phyloP scores from a whole-genome alignment of 2,113 vertebrate species.

The Varanus komodoensis region DNA sequence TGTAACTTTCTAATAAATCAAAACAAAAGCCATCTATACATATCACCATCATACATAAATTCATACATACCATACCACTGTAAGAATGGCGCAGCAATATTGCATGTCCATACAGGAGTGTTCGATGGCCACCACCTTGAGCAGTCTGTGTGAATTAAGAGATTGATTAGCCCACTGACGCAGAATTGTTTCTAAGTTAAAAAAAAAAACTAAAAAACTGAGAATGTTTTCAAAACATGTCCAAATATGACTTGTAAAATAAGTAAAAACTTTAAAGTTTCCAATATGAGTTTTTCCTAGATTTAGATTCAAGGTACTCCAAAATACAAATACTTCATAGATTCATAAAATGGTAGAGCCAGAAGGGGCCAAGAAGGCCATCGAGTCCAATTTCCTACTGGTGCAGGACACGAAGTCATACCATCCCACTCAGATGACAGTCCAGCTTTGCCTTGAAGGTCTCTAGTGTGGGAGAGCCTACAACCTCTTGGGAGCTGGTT shows the following conservation, averaged over 20 bases:
- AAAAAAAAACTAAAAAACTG: too few relatives aligned
- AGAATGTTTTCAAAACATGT: background rate
- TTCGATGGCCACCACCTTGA: conserved; percentile 93
- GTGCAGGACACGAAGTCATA: too few relatives aligned
- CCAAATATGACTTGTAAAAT: background rate
- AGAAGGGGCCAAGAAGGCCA: too few relatives aligned
- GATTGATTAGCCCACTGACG: conserved; percentile 13
- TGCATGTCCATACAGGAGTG: conserved; percentile 92
- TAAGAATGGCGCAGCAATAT: conserved; percentile 94
- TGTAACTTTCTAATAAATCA: background rate
- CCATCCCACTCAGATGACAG: too few relatives aligned
- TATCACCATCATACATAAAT: background rate
- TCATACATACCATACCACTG: conserved; percentile 91
- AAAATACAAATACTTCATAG: background rate
- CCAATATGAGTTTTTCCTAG: background rate
- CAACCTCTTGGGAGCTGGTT: too few relatives aligned
- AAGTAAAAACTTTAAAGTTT: background rate
- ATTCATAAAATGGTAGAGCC: too few relatives aligned
- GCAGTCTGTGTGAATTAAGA: conserved; percentile 79
- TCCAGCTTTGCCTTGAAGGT: too few relatives aligned
- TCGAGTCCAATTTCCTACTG: too few relatives aligned
- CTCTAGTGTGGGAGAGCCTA: too few relatives aligned
- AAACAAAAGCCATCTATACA: background rate
- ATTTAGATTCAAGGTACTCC: background rate
- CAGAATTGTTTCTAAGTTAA: background rate